Conservation (phyloP, 2,888 invertebrate genomes). For the Hipparchia sbordonii region DNA sequence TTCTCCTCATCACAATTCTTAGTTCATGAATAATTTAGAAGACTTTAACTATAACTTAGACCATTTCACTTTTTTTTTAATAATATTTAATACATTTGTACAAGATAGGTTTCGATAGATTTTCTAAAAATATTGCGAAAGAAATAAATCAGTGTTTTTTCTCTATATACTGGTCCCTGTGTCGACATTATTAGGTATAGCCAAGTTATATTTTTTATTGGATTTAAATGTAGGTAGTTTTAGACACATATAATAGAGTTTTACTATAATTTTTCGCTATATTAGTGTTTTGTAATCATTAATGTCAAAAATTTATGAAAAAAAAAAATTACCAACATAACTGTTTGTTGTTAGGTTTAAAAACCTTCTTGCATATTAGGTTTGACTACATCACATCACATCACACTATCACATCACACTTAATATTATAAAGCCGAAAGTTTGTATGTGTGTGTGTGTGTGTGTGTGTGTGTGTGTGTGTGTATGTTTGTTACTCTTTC, state of each 20-base stretch:
- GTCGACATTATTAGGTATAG: neutral
- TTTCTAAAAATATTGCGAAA: neutral
- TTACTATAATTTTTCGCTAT: neutral
- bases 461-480: no score
- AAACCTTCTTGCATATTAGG: neutral
- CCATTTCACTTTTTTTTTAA: no score
- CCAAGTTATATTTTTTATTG: constrained; percentile 1
- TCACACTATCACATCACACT: no score
- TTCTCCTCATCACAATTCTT: no score
- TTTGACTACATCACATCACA: no score
- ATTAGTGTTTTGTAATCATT: neutral
- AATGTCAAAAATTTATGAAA: neutral
- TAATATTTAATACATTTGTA: no score
- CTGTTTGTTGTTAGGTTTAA: neutral
- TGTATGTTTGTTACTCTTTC: no score
- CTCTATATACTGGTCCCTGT: neutral
- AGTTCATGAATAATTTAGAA: no score
- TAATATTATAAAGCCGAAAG: no score
- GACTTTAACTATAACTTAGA: no score
- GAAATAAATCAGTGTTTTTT: neutral
- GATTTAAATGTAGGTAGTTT: neutral
- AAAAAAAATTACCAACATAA: neutral
- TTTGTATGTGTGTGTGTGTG: no score
- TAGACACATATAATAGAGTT: neutral
- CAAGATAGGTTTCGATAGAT: neutral